Conservation (phyloP, 2,797 vertebrate species). For the Arremon aurantiirostris region DNA sequence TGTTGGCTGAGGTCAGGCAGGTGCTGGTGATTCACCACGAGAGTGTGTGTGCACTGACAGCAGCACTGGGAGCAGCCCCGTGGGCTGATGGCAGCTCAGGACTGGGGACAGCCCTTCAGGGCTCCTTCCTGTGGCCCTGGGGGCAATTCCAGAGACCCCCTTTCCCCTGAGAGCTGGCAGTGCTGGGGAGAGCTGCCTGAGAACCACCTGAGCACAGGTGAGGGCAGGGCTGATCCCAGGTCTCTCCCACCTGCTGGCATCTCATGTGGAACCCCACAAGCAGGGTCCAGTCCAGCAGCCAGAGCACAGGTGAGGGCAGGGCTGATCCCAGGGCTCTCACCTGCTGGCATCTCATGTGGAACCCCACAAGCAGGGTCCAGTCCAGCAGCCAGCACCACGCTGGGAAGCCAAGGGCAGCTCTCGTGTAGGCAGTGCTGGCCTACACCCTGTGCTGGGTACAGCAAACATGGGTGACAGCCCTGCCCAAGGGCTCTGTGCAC, state of each 20-base stretch:
- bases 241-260: neutral
- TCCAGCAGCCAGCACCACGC: neutral
- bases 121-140: accelerated
- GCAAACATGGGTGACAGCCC: neutral
- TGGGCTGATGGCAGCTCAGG: neutral
- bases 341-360: no score
- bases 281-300: neutral
- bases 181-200: neutral
- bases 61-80: neutral
- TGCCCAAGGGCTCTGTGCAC: neutral
- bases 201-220: neutral
- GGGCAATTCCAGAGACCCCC: neutral
- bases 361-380: neutral
- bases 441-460: neutral
- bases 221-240: neutral
- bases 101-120: accelerated
- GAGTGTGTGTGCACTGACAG: accelerated
- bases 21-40: neutral
- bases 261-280: neutral
- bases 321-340: no score
- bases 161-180: neutral
- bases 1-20: neutral
- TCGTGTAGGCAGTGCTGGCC: accelerated
- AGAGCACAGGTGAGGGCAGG: no score
- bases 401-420: neutral